Evolutionary conservation across 2,113 vertebrate species (phyloP).

Genomic region (Cinclus cinclus): DNA sequence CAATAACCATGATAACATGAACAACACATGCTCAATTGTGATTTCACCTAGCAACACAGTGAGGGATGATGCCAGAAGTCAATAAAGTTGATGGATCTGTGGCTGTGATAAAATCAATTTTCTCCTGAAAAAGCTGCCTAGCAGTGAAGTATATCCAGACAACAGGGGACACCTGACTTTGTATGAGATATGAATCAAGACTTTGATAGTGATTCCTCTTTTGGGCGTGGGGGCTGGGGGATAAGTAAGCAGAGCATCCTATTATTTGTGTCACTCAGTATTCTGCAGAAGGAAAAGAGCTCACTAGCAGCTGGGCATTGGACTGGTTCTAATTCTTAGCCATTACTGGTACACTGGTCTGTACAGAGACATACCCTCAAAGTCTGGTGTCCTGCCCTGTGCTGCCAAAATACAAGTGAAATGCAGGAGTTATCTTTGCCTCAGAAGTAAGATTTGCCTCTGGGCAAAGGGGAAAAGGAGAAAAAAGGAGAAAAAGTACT

Average conservation of each 20-base stretch:
- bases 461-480: background rate
- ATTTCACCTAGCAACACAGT: background rate
- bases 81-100: conserved; percentile 13
- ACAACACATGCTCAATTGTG: background rate
- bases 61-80: background rate
- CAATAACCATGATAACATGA: background rate
- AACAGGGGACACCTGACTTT: background rate
- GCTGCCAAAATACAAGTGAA: background rate
- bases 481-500: background rate
- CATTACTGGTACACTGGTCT: background rate
- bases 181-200: background rate
- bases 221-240: accelerated
- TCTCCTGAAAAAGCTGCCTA: background rate
- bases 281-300: background rate
- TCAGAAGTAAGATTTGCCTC: background rate
- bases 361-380: background rate
- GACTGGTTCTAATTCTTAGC: background rate
- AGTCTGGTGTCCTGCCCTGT: background rate
- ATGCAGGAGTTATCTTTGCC: background rate
- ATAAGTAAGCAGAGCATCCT: background rate
- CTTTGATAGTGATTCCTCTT: background rate
- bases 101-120: background rate
- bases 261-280: background rate
- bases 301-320: background rate
- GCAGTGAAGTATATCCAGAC: background rate